Conservation (phyloP, 35 echinoderm and acorn worm genomes). For the Nesometra sesokonis region DNA sequence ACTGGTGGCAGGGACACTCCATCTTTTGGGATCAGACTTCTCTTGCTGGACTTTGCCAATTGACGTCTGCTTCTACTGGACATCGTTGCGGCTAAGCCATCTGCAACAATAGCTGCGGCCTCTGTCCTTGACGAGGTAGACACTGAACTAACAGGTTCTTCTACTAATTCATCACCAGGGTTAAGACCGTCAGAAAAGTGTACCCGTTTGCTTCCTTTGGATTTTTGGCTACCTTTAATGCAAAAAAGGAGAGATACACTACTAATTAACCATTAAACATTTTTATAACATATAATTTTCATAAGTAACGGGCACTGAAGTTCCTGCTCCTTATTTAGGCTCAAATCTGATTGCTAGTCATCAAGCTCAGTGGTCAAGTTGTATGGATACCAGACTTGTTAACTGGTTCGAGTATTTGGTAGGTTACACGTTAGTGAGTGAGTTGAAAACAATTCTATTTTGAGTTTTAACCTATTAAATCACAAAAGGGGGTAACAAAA, state of each 20-base stretch:
- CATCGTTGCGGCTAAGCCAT: not conserved
- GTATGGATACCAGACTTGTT: too few relatives aligned
- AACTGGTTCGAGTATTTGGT: too few relatives aligned
- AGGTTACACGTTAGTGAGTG: too few relatives aligned
- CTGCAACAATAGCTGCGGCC: not conserved
- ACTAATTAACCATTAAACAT: too few relatives aligned
- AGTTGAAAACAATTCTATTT: too few relatives aligned
- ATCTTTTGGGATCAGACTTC: conserved; percentile 83
- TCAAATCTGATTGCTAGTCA: too few relatives aligned
- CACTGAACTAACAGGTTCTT: not conserved
- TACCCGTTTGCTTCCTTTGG: conserved; percentile 58
- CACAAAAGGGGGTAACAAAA: too few relatives aligned
- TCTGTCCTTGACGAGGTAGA: not conserved
- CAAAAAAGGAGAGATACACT: not conserved
- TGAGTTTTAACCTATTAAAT: too few relatives aligned
- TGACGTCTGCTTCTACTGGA: conserved; percentile 19
- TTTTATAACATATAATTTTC: too few relatives aligned
- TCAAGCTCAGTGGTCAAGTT: too few relatives aligned
- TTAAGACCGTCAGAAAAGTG: conserved; percentile 84
- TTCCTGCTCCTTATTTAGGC: too few relatives aligned
- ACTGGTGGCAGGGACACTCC: conserved; percentile 65
- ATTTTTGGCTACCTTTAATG: conserved; percentile 48
- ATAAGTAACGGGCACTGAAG: too few relatives aligned
- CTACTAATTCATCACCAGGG: conserved; percentile 51
- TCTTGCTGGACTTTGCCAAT: conserved; percentile 17